Conservation (phyloP, 2,797 vertebrate genomes). For the Heterohyrax brucei region DNA sequence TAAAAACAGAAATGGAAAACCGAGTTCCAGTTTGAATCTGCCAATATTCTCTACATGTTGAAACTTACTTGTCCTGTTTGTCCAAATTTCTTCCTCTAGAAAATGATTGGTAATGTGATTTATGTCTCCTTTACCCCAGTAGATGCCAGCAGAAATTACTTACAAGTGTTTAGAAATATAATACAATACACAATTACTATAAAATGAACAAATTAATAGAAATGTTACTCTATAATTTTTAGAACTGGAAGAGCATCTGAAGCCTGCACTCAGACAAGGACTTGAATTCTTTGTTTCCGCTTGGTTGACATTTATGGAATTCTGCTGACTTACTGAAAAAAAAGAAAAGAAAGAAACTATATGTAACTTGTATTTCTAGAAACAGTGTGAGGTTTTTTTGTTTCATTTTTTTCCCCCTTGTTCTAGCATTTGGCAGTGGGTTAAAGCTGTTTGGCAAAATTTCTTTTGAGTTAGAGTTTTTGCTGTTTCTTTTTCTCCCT, state of each 20-base stretch:
- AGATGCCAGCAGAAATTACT: conserved; percentile 62
- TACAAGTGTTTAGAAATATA: conserved; percentile 52
- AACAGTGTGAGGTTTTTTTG: not conserved
- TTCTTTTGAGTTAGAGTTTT: conserved; percentile 65
- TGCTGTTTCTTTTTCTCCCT: conserved; percentile 66
- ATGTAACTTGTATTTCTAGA: conserved; percentile 71
- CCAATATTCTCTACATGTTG: not conserved
- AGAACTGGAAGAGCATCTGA: not conserved
- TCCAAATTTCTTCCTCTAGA: conserved; percentile 23
- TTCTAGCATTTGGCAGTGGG: conserved; percentile 81
- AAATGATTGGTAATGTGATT: conserved; percentile 55
- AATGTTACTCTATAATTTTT: conserved; percentile 20
- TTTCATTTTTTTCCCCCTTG: conserved; percentile 5
- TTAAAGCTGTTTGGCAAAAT: conserved; percentile 82
- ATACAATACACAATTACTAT: not conserved
- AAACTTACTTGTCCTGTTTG: conserved; percentile 49
- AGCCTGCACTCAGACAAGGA: not conserved
- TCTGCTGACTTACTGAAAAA: conserved; percentile 51
- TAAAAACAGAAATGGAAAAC: conserved; percentile 51
- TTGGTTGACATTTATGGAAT: conserved; percentile 35
- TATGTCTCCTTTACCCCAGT: not conserved
- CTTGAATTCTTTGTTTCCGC: conserved; percentile 1
- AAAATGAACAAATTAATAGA: conserved; percentile 46
- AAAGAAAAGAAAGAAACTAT: not conserved
- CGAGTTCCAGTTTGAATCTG: conserved; percentile 54